These are phyloP conservation scores for Eristalinus sepulchralis DNA, from an alignment of 2,888 invertebrate species.

Conservation along the genomic window DNA sequence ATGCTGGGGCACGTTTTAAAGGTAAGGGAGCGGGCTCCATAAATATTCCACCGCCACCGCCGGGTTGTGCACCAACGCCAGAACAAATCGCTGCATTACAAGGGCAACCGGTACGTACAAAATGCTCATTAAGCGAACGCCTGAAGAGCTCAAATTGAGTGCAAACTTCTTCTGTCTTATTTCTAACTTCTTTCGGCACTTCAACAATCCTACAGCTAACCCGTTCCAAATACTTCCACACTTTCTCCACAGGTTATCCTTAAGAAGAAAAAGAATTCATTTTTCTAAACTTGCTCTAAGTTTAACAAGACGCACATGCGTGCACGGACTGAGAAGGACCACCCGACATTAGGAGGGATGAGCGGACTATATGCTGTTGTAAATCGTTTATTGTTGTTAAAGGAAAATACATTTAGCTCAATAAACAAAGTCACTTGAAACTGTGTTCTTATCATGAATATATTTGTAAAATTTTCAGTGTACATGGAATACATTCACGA, in stretches of 20 bases:
- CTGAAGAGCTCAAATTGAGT: too few species aligned
- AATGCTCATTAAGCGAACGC: too few species aligned
- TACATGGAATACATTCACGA: slow-evolving; percentile 46
- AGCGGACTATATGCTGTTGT: slow-evolving; percentile 28
- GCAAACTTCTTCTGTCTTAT: too few species aligned
- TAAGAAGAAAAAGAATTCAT: slow-evolving; percentile 63
- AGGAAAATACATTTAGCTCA: slow-evolving; percentile 5
- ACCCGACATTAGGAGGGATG: background rate
- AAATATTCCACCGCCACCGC: slow-evolving; percentile 79
- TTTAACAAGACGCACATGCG: background rate
- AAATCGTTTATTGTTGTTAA: slow-evolving; percentile 45
- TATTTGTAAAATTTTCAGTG: slow-evolving; percentile 33
- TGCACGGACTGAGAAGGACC: background rate
- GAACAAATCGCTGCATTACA: slow-evolving; percentile 79
- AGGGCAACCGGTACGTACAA: slow-evolving; percentile 78
- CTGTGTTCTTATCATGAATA: slow-evolving; percentile 42
- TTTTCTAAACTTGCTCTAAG: slow-evolving; percentile 41
- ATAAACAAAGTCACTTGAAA: slow-evolving; percentile 10
- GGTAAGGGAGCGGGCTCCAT: slow-evolving; percentile 75
- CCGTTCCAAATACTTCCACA: background rate
- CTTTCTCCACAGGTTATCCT: slow-evolving; percentile 47
- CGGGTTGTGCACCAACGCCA: slow-evolving; percentile 79
- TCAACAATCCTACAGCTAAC: too few species aligned
- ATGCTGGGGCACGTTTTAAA: slow-evolving; percentile 73
- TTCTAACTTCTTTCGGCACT: too few species aligned